Percentiles rank a stretch among this genome's conserved stretches.
phyloP scores from a whole-genome alignment of 1,140 invertebrate genomes.

The Mercenaria mercenaria region DNA sequence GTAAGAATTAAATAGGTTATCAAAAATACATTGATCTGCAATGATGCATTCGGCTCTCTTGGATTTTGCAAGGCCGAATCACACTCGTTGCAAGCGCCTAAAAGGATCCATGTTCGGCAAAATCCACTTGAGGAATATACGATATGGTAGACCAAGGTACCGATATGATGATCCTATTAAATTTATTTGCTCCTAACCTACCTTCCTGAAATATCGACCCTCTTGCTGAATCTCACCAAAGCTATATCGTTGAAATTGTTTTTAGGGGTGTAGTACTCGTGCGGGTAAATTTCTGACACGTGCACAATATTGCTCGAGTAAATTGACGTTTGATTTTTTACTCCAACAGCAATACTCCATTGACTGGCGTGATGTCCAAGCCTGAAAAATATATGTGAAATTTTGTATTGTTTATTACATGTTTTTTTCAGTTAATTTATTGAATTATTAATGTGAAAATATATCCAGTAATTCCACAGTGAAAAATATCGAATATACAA shows the following conservation, averaged over 20 bases:
- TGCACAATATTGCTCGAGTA: constrained; percentile 68
- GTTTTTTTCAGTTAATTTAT: neutral
- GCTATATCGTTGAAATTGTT: constrained; percentile 76
- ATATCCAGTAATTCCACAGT: neutral
- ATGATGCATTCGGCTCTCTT: no score
- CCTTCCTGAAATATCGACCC: constrained; percentile 60
- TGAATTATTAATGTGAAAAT: neutral
- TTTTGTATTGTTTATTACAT: neutral
- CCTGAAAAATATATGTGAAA: neutral
- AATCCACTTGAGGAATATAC: no score
- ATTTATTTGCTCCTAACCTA: no score
- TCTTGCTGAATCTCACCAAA: constrained; percentile 73
- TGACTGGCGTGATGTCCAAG: constrained; percentile 33
- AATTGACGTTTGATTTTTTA: constrained; percentile 67
- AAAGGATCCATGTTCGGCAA: no score
- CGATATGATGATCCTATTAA: no score
- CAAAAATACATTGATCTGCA: no score
- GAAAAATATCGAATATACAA: no score
- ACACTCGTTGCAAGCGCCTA: no score
- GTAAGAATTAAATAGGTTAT: no score
- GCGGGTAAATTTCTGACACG: constrained; percentile 64
- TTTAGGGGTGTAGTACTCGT: constrained; percentile 64
- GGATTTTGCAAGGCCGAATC: no score
- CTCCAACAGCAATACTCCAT: constrained; percentile 74
- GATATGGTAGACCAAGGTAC: no score